Conservation (phyloP, 2,797 vertebrate genomes). For the Cygnus olor region DNA sequence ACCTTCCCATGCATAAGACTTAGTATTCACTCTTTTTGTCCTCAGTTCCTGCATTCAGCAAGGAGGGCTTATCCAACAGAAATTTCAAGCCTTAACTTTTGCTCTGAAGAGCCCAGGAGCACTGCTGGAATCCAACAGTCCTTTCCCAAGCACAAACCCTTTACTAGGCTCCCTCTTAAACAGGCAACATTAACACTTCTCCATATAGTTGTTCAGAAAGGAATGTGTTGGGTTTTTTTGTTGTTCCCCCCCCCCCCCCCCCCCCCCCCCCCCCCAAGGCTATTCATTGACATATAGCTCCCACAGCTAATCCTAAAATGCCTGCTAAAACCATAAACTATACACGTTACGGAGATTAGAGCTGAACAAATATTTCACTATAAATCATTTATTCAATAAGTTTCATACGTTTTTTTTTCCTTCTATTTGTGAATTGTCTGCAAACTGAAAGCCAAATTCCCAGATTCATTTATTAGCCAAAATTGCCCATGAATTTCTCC, state of each 20-base stretch:
- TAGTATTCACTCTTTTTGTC: not conserved
- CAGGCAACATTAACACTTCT: not conserved
- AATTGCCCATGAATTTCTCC: conserved; percentile 42
- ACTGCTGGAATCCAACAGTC: not conserved
- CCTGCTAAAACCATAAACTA: conserved; percentile 22
- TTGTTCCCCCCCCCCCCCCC: not conserved
- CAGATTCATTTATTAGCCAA: conserved; percentile 65
- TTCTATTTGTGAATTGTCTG: conserved; percentile 24
- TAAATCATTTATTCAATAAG: conserved; percentile 48
- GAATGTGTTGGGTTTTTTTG: too few species aligned
- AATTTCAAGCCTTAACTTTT: not conserved
- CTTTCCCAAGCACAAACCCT: not conserved
- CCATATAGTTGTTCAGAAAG: not conserved
- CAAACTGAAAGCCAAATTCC: conserved; percentile 46
- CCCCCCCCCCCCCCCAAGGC: not conserved
- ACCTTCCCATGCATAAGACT: not conserved
- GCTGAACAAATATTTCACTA: conserved; percentile 36
- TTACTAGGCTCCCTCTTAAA: not conserved
- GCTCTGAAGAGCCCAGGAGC: not conserved
- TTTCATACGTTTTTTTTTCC: not conserved
- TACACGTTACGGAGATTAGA: conserved; percentile 8
- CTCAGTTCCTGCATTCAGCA: not conserved
- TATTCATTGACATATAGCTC: conserved; percentile 31
- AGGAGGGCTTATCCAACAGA: not conserved
- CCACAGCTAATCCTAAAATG: conserved; percentile 49